Conservation (phyloP, 2,113 vertebrate genomes). For the Tachuris rubrigastra region DNA sequence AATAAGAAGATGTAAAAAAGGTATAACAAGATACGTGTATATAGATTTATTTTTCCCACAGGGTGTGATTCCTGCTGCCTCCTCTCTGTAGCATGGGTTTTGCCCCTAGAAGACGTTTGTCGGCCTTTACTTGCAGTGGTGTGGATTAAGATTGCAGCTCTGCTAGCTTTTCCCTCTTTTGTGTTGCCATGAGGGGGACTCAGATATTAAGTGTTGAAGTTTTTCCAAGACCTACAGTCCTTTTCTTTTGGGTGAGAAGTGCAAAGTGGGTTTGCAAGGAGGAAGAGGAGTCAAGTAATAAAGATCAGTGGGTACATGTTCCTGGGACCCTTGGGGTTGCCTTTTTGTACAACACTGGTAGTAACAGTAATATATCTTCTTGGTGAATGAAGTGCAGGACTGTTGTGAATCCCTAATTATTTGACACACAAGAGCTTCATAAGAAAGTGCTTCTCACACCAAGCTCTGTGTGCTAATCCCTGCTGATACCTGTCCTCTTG, state of each 20-base stretch:
- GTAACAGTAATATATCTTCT: not conserved
- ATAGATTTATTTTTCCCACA: not conserved
- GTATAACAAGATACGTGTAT: rapidly evolving
- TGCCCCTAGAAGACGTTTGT: not conserved
- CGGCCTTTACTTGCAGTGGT: not conserved
- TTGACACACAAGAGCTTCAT: not conserved
- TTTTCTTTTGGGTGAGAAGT: not conserved
- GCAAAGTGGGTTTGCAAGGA: not conserved
- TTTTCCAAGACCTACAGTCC: not conserved
- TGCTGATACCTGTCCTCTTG: not conserved
- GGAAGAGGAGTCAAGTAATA: not conserved
- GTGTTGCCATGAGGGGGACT: not conserved
- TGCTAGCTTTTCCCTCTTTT: not conserved
- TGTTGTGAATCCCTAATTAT: not conserved
- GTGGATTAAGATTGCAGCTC: not conserved
- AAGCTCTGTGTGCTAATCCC: not conserved
- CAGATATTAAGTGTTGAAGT: not conserved
- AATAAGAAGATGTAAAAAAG: not conserved
- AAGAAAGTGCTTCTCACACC: not conserved
- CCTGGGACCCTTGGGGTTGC: not conserved
- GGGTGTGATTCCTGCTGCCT: not conserved
- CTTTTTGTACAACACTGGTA: not conserved
- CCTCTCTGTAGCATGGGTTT: not conserved
- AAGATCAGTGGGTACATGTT: not conserved
- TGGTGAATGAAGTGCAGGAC: not conserved